Conservation (phyloP, 2,888 invertebrate genomes). For the Syritta pipiens region DNA sequence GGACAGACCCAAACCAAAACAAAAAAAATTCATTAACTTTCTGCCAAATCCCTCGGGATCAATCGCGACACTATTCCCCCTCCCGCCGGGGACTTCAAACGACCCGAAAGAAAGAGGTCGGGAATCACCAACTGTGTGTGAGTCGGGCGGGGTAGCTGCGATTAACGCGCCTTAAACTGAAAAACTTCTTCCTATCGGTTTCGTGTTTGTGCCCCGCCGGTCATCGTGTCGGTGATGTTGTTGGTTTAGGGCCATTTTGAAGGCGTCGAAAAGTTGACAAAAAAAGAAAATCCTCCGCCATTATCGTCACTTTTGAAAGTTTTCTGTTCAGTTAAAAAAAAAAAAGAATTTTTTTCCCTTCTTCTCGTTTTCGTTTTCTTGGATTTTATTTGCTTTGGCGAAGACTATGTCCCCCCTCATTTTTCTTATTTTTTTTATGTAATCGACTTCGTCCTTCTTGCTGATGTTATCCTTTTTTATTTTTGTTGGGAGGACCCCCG, state of each 20-base stretch:
- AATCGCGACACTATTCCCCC: constrained; percentile 15
- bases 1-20: neutral
- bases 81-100: neutral
- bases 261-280: constrained; percentile 65
- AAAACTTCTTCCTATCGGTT: constrained; percentile 36
- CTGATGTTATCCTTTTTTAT: constrained; percentile 37
- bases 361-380: constrained; percentile 5
- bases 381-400: neutral
- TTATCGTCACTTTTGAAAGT: constrained; percentile 66
- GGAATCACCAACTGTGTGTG: constrained; percentile 31
- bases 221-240: constrained; percentile 3
- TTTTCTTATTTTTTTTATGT: too few species aligned
- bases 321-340: too few species aligned
- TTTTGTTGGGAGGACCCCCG: too few species aligned
- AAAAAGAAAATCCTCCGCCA: constrained; percentile 63
- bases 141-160: constrained; percentile 17
- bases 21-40: constrained; percentile 47
- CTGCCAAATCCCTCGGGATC: constrained; percentile 1
- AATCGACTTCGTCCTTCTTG: constrained; percentile 11
- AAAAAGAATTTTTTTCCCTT: neutral
- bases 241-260: constrained; percentile 43
- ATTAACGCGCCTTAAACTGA: constrained; percentile 41
- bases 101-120: constrained; percentile 33
- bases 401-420: too few species aligned
- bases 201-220: constrained; percentile 6